Evolutionary conservation across 2,113 vertebrate genomes (phyloP).

Genomic region (Rhinolophus ferrumequinum): DNA sequence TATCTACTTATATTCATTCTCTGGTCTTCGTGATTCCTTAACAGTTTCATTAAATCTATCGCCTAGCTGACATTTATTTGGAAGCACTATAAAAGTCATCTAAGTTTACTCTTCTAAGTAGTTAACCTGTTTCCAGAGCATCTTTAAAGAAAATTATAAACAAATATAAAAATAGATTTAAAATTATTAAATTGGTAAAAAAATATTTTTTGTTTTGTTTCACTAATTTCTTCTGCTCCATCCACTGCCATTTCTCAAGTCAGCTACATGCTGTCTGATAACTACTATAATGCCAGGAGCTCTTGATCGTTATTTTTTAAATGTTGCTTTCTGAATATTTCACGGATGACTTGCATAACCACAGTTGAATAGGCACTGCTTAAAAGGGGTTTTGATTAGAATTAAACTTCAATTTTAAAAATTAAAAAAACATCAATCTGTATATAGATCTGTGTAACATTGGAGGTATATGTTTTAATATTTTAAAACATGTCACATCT

Average conservation of each 20-base stretch:
- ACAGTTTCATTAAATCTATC: background rate
- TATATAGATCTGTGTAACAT: background rate
- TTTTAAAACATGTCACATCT: background rate
- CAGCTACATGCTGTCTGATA: background rate
- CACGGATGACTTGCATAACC: background rate
- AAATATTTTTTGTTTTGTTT: background rate
- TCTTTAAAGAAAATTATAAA: background rate
- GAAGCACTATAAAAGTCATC: background rate
- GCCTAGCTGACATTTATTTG: background rate
- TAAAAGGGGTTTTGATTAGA: background rate
- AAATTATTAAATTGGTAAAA: background rate
- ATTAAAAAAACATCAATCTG: background rate
- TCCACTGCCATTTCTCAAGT: background rate
- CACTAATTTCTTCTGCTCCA: background rate
- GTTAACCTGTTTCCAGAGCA: background rate
- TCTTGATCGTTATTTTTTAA: background rate
- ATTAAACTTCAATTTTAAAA: background rate
- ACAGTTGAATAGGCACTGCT: background rate
- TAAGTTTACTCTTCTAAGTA: background rate
- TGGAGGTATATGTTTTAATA: background rate
- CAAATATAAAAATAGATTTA: background rate
- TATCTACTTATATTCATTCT: background rate
- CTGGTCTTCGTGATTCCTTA: background rate
- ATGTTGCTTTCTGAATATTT: background rate
- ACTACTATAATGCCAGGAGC: fast-evolving